These are phyloP conservation scores for Silurus lanzhouensis DNA, from an alignment of 2,797 vertebrate species.

Conservation along the genomic window DNA sequence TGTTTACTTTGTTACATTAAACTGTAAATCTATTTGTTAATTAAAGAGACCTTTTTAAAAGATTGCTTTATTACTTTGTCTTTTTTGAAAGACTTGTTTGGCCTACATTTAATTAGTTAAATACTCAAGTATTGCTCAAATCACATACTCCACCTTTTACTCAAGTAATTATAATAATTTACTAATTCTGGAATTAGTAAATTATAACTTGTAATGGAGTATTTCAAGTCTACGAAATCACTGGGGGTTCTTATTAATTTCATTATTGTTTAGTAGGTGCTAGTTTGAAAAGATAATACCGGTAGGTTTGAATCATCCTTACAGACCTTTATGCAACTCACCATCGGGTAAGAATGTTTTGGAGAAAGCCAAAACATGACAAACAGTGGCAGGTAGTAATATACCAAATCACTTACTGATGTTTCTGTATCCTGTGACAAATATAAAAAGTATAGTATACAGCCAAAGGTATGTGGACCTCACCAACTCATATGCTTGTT, in stretches of 20 bases:
- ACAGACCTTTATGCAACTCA: background rate
- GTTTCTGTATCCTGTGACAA: background rate
- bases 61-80: no score
- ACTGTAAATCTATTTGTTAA: no score
- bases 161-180: no score
- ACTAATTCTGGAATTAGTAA: no score
- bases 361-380: background rate
- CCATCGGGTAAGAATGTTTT: background rate
- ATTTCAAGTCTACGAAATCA: background rate
- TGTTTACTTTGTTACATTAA: no score
- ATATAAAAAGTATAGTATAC: background rate
- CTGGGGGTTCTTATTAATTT: background rate
- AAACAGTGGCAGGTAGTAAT: background rate
- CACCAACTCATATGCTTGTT: background rate
- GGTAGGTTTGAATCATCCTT: background rate
- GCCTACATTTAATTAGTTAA: no score
- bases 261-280: background rate
- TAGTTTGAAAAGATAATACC: slow-evolving; percentile 22
- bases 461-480: background rate
- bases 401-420: background rate
- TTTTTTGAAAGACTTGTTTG: no score
- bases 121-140: no score
- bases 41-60: no score
- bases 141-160: no score
- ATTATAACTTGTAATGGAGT: no score